phyloP scores from a whole-genome alignment of 2,797 vertebrate species.

The Glossophaga mutica region DNA sequence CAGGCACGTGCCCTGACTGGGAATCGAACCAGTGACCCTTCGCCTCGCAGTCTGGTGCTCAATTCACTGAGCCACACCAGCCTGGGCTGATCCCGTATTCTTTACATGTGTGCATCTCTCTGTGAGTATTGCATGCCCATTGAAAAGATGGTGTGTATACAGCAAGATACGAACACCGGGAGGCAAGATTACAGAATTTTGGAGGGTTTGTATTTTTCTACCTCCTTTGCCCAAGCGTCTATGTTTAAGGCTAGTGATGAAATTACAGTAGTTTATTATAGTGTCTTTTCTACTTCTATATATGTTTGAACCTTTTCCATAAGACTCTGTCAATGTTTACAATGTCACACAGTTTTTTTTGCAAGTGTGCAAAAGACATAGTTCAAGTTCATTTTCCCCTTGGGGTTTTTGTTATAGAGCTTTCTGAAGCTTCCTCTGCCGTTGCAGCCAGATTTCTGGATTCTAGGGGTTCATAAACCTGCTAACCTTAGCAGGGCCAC shows the following conservation, averaged over 20 bases:
- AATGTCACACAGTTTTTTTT: neutral
- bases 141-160: neutral
- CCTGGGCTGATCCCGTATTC: neutral
- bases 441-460: neutral
- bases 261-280: neutral
- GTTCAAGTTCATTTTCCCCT: neutral
- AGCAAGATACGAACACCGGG: neutral
- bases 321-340: neutral
- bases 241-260: neutral
- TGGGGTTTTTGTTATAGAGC: neutral
- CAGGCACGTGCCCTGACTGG: no score
- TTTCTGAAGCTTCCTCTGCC: neutral
- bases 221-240: neutral
- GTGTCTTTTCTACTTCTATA: neutral
- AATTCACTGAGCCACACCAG: no score
- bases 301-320: neutral
- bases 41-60: no score
- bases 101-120: fast-evolving
- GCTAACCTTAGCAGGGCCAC: constrained; percentile 40
- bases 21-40: no score
- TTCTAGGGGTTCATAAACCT: neutral
- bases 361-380: neutral
- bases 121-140: no score
- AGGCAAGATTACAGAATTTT: neutral
- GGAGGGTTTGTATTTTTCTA: neutral